Percentiles rank a stretch among this genome's conserved stretches.
These are phyloP conservation scores for Heliocidaris tuberculata DNA, from an alignment of 35 echinoderm and acorn worm genomes.

Conservation along the genomic window DNA sequence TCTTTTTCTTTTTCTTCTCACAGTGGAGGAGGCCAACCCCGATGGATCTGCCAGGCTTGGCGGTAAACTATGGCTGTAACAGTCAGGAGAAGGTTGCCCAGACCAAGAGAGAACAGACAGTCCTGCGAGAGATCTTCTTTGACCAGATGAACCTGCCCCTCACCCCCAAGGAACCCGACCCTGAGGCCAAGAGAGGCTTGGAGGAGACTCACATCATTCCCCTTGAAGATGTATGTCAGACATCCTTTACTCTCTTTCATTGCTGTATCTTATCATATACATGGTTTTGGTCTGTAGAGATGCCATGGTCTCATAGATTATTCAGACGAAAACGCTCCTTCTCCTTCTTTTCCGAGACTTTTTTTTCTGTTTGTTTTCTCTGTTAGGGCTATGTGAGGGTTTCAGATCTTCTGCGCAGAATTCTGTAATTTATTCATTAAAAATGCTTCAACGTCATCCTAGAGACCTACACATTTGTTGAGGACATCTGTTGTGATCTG, in stretches of 20 bases:
- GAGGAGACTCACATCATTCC: constrained; percentile 73
- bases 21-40: constrained; percentile 68
- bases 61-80: constrained; percentile 49
- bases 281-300: neutral
- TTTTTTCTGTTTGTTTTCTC: too few species aligned
- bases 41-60: constrained; percentile 48
- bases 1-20: neutral
- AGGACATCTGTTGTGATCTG: too few species aligned
- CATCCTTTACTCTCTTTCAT: neutral
- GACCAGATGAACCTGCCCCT: constrained; percentile 75
- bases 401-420: too few species aligned
- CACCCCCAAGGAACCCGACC: constrained; percentile 87
- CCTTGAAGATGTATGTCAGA: constrained; percentile 88
- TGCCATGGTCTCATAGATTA: neutral
- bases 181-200: constrained; percentile 66
- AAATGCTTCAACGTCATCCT: too few species aligned
- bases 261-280: neutral
- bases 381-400: too few species aligned
- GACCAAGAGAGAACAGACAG: constrained; percentile 74
- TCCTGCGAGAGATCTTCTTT: constrained; percentile 90
- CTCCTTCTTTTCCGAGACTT: too few species aligned
- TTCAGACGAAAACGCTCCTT: too few species aligned
- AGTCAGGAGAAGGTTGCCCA: constrained; percentile 80
- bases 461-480: too few species aligned
- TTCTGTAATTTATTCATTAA: too few species aligned